Evolutionary conservation across 2,888 invertebrate species (phyloP), one percentile per base, ranked within the genome.

Genomic region (Cheilosia impressa): DNA sequence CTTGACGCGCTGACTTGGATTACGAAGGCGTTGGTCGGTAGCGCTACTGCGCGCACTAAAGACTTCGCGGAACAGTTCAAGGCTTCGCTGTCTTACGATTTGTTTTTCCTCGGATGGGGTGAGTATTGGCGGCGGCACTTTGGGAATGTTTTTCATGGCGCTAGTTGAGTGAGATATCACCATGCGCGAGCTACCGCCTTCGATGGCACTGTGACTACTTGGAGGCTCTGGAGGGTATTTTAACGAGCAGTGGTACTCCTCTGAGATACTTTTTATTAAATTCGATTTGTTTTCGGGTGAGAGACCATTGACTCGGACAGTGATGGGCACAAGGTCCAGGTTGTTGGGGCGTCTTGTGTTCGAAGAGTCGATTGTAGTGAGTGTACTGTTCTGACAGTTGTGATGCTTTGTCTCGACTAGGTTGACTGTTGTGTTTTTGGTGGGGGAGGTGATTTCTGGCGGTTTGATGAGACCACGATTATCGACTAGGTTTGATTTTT

Each of bases 1-100:
- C 90, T 97, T 96, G 0, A 96, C 95, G 62, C 96, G 93, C 58
- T 95, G 95, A 22, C 96, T 95, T 0, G 96, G 96, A 91, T 96
- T 96, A 87, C 95, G 94, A 62, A 96, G 90, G 69, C 95, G 93
- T 4, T 85, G 75, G 45, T 91, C 91, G 3, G 94, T 93, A n/a
- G 95, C 89, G 89, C 95, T 96, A 0, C 94, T 95, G 41, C 91
- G 91, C 0, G 95, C 94, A 10, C 95, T 94, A 88, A 96, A 96
- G 4, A 96, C 94, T 89, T 96, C 96, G 72, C 95, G 95, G 66
- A 96, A 96, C 63, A 96, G 95, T 88, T 96, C 96, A 41, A 96
- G 91, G 0, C 96, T 96, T 76, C 95, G 95, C 89, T 96, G 96
- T 0, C 96, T 92, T 0, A 91, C 90, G 78, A 92, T 90, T 78